A percentile compares a stretch with the other conserved stretches of the same genome.
These are phyloP conservation scores for Callorhinus ursinus DNA, from an alignment of 2,113 vertebrate genomes.

Conservation along the genomic window DNA sequence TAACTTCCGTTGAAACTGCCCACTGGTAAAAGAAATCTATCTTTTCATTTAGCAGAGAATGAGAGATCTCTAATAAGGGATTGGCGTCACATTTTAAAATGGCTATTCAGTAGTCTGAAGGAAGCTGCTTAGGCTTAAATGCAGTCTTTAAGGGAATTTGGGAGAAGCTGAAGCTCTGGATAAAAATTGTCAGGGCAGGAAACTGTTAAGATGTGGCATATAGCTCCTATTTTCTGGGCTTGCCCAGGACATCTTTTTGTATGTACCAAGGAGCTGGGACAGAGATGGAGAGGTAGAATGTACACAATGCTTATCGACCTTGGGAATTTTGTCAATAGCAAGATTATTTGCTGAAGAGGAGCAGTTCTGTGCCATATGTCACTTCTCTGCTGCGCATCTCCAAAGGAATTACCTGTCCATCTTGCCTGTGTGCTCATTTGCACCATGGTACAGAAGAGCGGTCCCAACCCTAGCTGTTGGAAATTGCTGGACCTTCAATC, in stretches of 20 bases:
- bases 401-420: slow-evolving; percentile 62
- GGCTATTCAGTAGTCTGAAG: background rate
- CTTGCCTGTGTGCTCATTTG: slow-evolving; percentile 48
- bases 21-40: background rate
- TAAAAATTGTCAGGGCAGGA: slow-evolving; percentile 46
- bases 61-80: background rate
- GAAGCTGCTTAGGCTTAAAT: background rate
- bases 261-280: slow-evolving; percentile 44
- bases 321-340: slow-evolving; percentile 73
- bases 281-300: slow-evolving; percentile 54
- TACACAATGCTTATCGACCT: slow-evolving; percentile 67
- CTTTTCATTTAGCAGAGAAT: background rate
- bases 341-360: slow-evolving; percentile 72
- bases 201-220: slow-evolving; percentile 37
- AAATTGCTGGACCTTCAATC: background rate
- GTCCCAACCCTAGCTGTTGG: background rate
- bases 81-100: background rate
- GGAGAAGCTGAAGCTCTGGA: background rate
- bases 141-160: background rate
- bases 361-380: slow-evolving; percentile 23
- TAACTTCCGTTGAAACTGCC: background rate
- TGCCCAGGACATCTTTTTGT: background rate
- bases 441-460: background rate
- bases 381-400: background rate
- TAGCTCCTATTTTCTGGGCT: background rate